Conservation (phyloP, 2,113 vertebrate genomes). For the Promerops cafer region DNA sequence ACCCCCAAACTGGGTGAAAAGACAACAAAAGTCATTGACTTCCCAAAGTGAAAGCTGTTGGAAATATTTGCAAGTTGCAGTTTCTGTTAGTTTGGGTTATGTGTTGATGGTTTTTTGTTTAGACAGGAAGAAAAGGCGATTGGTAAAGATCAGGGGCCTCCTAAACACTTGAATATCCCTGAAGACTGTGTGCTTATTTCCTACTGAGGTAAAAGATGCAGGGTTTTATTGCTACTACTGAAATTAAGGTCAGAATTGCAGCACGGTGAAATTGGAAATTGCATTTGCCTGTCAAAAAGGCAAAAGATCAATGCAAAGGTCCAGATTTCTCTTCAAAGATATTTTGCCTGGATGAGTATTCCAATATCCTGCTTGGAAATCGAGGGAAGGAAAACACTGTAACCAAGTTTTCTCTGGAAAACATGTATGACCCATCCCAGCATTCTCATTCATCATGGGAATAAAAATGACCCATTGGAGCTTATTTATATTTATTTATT, state of each 20-base stretch:
- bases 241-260: conserved; percentile 7
- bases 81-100: background rate
- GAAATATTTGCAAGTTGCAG: background rate
- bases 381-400: accelerated
- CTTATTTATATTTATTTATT: background rate
- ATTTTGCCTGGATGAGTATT: background rate
- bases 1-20: background rate
- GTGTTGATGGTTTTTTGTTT: background rate
- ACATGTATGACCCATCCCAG: background rate
- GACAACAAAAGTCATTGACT: background rate
- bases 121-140: background rate
- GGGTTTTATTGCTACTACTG: background rate
- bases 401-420: background rate
- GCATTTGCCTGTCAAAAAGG: background rate
- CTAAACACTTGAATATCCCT: background rate
- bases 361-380: background rate
- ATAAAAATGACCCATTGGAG: background rate
- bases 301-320: background rate
- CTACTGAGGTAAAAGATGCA: background rate
- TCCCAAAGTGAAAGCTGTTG: background rate
- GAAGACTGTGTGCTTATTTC: background rate
- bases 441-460: background rate
- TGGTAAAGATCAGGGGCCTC: background rate
- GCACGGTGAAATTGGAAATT: background rate
- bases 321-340: background rate